Conservation (phyloP, 2,888 invertebrate genomes). For the Dicyrtoma fusca region DNA sequence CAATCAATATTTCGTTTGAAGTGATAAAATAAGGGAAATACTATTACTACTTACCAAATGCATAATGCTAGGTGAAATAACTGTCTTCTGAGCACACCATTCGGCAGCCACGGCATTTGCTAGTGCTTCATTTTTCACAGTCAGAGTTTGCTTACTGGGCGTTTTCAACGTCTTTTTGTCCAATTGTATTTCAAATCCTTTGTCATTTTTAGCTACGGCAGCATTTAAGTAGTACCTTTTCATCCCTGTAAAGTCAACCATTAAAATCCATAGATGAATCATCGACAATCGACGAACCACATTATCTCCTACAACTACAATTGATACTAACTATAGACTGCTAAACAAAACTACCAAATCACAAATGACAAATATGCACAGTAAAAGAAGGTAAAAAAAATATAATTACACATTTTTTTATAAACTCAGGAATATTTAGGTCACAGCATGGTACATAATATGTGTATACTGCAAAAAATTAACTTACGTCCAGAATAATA, state of each 20-base stretch:
- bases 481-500: conserved; percentile 39
- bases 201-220: conserved; percentile 27
- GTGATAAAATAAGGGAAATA: conserved; percentile 9
- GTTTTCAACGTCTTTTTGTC: conserved; percentile 90
- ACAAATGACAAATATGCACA: too few species aligned
- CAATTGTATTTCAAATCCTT: conserved; percentile 69
- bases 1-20: too few species aligned
- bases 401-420: too few species aligned
- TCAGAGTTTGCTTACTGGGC: conserved; percentile 77
- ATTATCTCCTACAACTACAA: too few species aligned
- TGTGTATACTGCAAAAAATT: not conserved
- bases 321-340: too few species aligned
- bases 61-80: conserved; percentile 79
- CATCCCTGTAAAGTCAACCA: too few species aligned
- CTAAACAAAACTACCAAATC: too few species aligned
- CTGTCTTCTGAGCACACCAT: conserved; percentile 85
- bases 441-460: not conserved
- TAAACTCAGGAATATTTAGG: too few species aligned
- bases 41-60: conserved; percentile 71
- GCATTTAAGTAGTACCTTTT: conserved; percentile 53
- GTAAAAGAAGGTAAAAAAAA: too few species aligned
- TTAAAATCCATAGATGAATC: too few species aligned
- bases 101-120: conserved; percentile 92
- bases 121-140: conserved; percentile 80
- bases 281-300: too few species aligned